Conservation (phyloP, 1,140 invertebrate species). For the Leguminivora glycinivorella region DNA sequence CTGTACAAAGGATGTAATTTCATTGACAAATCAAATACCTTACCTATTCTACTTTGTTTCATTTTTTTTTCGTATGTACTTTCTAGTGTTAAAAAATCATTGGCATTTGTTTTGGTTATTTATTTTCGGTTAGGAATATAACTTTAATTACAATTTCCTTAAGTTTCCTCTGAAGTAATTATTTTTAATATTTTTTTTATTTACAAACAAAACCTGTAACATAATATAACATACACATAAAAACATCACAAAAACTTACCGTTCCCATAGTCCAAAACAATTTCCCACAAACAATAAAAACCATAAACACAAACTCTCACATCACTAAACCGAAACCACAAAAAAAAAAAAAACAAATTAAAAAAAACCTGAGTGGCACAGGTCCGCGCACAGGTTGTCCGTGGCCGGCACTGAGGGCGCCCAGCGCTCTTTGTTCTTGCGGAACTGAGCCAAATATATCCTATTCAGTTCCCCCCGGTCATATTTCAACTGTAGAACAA, state of each 20-base stretch:
- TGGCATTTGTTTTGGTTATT: no score
- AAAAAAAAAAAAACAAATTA: constrained; percentile 45
- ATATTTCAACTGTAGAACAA: constrained; percentile 70
- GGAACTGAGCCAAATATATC: constrained; percentile 72
- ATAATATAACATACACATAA: not conserved
- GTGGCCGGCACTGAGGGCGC: constrained; percentile 54
- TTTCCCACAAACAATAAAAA: not conserved
- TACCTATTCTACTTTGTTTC: no score
- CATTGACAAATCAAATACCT: no score
- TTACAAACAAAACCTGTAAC: not conserved
- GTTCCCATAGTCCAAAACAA: constrained; percentile 14
- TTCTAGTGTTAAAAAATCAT: no score
- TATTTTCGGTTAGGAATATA: no score
- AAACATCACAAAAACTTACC: not conserved
- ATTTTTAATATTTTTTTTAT: no score
- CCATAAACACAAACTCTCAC: constrained; percentile 33
- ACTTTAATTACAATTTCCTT: no score
- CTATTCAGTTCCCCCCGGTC: constrained; percentile 64
- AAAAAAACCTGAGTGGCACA: constrained; percentile 63
- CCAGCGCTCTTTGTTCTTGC: constrained; percentile 43
- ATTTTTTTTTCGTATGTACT: no score
- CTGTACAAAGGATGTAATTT: no score
- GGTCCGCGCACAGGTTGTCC: constrained; percentile 60
- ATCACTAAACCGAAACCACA: constrained; percentile 36
- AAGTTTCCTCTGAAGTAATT: no score